Percentiles rank a stretch among this genome's conserved stretches.
phyloP scores from a whole-genome alignment of 2,113 vertebrate species.

The Himantopus leucocephalus region DNA sequence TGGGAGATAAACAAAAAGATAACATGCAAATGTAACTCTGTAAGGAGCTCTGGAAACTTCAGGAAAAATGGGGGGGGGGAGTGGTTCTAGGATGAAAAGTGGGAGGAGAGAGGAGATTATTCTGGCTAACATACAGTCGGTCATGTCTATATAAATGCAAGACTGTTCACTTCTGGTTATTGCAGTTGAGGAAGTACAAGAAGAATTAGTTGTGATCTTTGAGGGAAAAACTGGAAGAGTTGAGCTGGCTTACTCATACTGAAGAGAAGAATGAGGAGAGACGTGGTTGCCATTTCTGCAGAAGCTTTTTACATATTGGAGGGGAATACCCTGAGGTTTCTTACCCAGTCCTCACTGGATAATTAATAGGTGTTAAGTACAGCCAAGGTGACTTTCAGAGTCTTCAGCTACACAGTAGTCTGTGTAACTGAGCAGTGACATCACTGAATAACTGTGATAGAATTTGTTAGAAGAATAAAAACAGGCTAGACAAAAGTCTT shows the following conservation, averaged over 20 bases:
- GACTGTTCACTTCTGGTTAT: neutral
- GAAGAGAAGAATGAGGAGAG: neutral
- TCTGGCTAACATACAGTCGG: neutral
- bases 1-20: neutral
- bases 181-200: neutral
- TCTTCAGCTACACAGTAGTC: neutral
- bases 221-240: neutral
- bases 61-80: neutral
- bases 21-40: neutral
- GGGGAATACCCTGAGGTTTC: neutral
- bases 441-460: neutral
- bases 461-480: neutral
- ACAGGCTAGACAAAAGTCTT: neutral
- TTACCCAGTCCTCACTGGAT: neutral
- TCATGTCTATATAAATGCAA: fast-evolving
- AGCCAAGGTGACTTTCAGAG: neutral
- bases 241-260: neutral
- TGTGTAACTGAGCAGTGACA: neutral
- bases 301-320: neutral
- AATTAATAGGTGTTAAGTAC: neutral
- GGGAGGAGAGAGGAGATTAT: neutral
- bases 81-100: neutral
- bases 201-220: neutral
- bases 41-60: neutral
- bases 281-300: neutral